phyloP scores from a whole-genome alignment of 2,797 vertebrate species.

The Rachycentron canadum region DNA sequence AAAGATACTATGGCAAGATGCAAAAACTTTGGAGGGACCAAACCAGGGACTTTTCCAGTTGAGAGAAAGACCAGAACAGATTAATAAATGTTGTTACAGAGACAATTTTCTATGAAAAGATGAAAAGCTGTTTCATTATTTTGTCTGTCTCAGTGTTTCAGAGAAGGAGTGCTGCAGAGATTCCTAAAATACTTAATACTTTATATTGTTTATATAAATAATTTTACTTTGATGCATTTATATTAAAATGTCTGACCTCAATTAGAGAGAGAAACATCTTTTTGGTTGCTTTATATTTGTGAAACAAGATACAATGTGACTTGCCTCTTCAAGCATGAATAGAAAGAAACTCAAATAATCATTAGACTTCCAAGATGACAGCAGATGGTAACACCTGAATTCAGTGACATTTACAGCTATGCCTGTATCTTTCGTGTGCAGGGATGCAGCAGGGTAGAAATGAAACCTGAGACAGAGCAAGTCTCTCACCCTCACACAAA shows the following conservation, averaged over 20 bases:
- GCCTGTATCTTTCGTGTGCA: slow-evolving; percentile 51
- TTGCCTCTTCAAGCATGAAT: not conserved
- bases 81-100: slow-evolving; percentile 8
- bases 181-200: slow-evolving; percentile 38
- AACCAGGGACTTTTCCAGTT: slow-evolving; percentile 5
- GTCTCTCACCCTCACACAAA: not conserved
- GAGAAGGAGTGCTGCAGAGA: slow-evolving; percentile 14
- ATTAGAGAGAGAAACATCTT: not conserved
- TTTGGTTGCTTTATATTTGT: not conserved
- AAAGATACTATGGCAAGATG: slow-evolving; percentile 1
- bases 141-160: slow-evolving; percentile 22
- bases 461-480: slow-evolving; percentile 1
- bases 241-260: slow-evolving; percentile 6
- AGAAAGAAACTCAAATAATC: not conserved
- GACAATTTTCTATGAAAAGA: slow-evolving; percentile 20
- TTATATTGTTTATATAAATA: slow-evolving; percentile 47
- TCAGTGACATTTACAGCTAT: slow-evolving; percentile 42
- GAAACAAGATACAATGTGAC: not conserved
- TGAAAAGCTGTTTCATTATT: slow-evolving; percentile 21
- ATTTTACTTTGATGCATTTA: slow-evolving; percentile 44
- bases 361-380: slow-evolving; percentile 14
- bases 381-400: slow-evolving; percentile 27
- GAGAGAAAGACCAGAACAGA: slow-evolving; percentile 20
- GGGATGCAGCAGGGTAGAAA: slow-evolving; percentile 7
- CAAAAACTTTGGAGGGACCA: slow-evolving; percentile 2